These are phyloP conservation scores for Toxonevra muliebris DNA, from an alignment of 2,888 invertebrate species.

Conservation along the genomic window DNA sequence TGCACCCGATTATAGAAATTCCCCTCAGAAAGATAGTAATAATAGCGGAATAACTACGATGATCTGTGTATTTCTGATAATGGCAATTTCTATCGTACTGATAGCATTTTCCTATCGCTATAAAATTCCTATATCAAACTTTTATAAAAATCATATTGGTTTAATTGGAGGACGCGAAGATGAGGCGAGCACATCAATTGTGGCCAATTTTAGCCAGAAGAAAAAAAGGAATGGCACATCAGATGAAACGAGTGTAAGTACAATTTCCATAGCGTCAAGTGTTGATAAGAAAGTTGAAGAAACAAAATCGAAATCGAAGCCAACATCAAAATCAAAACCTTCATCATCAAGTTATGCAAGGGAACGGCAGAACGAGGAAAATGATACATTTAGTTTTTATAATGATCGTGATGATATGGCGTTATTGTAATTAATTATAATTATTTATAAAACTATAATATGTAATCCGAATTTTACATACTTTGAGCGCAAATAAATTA, in stretches of 20 bases:
- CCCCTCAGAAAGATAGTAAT: constrained; percentile 6
- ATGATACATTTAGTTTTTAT: neutral
- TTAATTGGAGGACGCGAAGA: neutral
- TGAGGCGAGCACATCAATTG: constrained; percentile 24
- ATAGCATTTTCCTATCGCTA: neutral
- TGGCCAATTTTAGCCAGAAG: constrained; percentile 22
- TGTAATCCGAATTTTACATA: neutral
- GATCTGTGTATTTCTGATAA: constrained; percentile 33
- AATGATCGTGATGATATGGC: constrained; percentile 18
- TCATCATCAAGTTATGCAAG: neutral
- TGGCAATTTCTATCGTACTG: constrained; percentile 27
- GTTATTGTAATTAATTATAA: neutral
- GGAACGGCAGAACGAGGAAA: neutral
- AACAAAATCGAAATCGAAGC: neutral
- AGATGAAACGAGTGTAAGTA: neutral
- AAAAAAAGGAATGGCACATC: neutral
- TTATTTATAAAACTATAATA: neutral
- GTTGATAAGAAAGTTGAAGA: constrained; percentile 5
- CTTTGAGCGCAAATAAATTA: neutral
- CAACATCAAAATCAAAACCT: too few species aligned
- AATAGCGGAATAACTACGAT: constrained; percentile 29
- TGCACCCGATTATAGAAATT: neutral
- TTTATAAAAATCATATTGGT: neutral
- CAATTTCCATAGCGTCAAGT: neutral
- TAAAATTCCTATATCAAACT: constrained; percentile 32